Evolutionary conservation across 2,888 invertebrate species (phyloP).

Genomic region (Linnaemya vulpina): DNA sequence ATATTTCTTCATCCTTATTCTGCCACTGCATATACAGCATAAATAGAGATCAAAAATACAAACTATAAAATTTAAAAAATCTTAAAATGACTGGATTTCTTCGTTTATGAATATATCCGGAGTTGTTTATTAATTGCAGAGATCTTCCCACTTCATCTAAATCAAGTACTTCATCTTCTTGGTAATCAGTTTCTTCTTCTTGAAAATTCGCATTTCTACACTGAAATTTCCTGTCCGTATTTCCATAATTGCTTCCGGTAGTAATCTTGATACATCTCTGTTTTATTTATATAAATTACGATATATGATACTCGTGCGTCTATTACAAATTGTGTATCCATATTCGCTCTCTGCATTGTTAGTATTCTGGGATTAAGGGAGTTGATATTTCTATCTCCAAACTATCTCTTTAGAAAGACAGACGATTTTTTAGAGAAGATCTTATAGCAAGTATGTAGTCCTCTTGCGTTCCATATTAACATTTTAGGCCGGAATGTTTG

Average conservation of each 20-base stretch:
- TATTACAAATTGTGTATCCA: no score
- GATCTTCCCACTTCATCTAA: neutral
- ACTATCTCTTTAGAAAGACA: no score
- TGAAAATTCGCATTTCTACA: neutral
- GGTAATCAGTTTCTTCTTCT: neutral
- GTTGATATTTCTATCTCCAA: no score
- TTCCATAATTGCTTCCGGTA: constrained; percentile 57
- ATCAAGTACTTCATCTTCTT: constrained; percentile 2
- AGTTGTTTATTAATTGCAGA: no score
- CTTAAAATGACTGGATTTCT: constrained; percentile 13
- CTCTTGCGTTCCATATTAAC: constrained; percentile 57
- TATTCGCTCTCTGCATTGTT: no score
- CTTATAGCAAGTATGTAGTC: constrained; percentile 61
- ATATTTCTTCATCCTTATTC: neutral
- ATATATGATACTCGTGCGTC: constrained; percentile 61
- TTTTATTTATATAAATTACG: constrained; percentile 57
- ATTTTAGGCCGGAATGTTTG: constrained; percentile 62
- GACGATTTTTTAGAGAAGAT: constrained; percentile 59
- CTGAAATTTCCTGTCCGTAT: no score
- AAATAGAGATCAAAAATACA: neutral
- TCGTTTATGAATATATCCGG: no score
- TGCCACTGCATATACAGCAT: constrained; percentile 31
- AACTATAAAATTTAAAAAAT: constrained; percentile 9
- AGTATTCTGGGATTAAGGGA: no score
- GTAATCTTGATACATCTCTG: constrained; percentile 51